Evolutionary conservation across 1,140 invertebrate genomes (phyloP), one percentile per base, ranked within the genome.

Genomic region (Trichonephila clavipes): DNA sequence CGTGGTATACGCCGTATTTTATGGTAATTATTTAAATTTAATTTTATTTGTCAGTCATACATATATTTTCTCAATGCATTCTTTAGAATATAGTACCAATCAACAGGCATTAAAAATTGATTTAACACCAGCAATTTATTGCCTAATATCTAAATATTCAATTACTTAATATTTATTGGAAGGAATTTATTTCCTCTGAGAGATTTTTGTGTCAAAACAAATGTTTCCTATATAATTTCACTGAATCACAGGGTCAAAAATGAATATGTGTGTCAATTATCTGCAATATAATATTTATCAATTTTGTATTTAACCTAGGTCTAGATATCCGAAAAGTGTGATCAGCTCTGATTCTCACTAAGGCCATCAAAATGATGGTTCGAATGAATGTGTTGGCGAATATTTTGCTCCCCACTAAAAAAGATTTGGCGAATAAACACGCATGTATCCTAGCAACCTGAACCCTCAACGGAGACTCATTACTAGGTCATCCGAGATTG

Each of bases 401-500:
- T 21, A 58, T 81, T 62, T 28, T 24, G 4, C 72, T 90, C 59
- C 40, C 24, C 77, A 61, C 12, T 51, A 18, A 87, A 72, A 85
- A 89, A 92, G 81, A 66, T 85, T 92, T 85, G 59, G 82, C 90
- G 77, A 83, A 58, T 16, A 85, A 66, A 92, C 90, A 92, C 34
- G 77, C 12, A 6, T 14, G 90, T 92, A 40, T 92, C 90, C 82
- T 85, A 92, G 81, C 90, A 89, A 89, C 88, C 34, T 24, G 24
- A 87, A 59, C 19, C 66, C 66, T 61, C 88, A 28, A 34, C 51
- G 66, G 34, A 24, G 21, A 21, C 19, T 34, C 28, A n/a, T 83
- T 92, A 85, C 82, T 92, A 34, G 90, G 90, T 92, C 90, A 92
- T 61, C 90, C 82, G 81, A 51, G 69, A 92, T 92, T 85, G 66